These are phyloP conservation scores for Taphrorychus bicolor DNA, from an alignment of 2,888 invertebrate genomes.

Conservation along the genomic window DNA sequence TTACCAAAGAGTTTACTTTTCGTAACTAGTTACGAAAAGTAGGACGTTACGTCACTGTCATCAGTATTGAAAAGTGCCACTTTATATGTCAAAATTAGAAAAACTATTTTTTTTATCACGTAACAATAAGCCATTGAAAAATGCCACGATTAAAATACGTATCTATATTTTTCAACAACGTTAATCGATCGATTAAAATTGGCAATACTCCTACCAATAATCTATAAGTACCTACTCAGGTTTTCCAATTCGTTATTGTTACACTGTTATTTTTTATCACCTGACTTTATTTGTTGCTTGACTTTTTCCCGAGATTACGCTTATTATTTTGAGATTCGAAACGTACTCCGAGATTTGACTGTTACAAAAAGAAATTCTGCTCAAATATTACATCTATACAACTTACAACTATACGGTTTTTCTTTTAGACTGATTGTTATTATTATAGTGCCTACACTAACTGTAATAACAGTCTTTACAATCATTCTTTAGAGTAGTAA, in stretches of 20 bases:
- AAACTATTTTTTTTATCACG: too few species aligned
- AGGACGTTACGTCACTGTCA: too few species aligned
- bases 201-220: too few species aligned
- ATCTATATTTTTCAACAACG: too few species aligned
- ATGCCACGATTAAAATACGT: too few species aligned
- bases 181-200: too few species aligned
- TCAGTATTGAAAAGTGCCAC: too few species aligned
- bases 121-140: too few species aligned
- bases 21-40: too few species aligned
- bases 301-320: too few species aligned
- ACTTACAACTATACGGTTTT: not conserved
- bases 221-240: not conserved
- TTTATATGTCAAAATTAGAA: too few species aligned
- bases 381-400: not conserved
- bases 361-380: not conserved
- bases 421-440: not conserved
- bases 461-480: not conserved
- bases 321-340: not conserved
- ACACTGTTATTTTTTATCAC: not conserved
- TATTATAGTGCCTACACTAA: not conserved
- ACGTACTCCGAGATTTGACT: constrained; percentile 1
- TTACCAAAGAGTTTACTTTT: too few species aligned
- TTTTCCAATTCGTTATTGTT: not conserved
- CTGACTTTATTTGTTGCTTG: not conserved
- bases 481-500: not conserved